Conservation (phyloP, 2,888 invertebrate species). For the Hirtodrosophila duncani region DNA sequence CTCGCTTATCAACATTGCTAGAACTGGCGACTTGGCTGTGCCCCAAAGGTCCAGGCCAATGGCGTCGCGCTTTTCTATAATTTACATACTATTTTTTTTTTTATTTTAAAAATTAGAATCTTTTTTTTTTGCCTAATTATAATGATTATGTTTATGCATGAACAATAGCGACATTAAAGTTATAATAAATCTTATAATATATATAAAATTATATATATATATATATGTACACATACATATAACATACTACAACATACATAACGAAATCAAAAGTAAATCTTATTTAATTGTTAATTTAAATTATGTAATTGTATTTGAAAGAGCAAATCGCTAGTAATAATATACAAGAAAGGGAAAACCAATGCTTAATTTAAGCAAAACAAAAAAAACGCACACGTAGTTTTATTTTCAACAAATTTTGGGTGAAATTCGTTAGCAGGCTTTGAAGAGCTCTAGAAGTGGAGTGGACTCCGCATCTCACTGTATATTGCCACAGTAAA, state of each 20-base stretch:
- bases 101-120: conserved; percentile 32
- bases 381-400: conserved; percentile 8
- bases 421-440: neutral
- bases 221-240: conserved; percentile 55
- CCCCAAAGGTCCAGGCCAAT: too few species aligned
- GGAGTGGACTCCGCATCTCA: too few species aligned
- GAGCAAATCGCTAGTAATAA: conserved; percentile 37
- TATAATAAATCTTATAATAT: conserved; percentile 69
- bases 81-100: conserved; percentile 12
- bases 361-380: conserved; percentile 52
- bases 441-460: too few species aligned
- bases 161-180: conserved; percentile 54
- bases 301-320: conserved; percentile 62
- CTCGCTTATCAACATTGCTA: conserved; percentile 22
- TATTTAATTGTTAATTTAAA: conserved; percentile 71
- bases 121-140: conserved; percentile 64
- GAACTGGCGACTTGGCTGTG: too few species aligned
- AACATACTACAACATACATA: conserved; percentile 36
- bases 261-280: conserved; percentile 63
- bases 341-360: conserved; percentile 22
- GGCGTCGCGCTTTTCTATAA: conserved; percentile 28
- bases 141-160: conserved; percentile 44
- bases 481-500: too few species aligned
- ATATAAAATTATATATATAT: conserved; percentile 64
- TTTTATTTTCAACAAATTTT: conserved; percentile 5